phyloP scores from a whole-genome alignment of 2,113 vertebrate species.

The Daubentonia madagascariensis region DNA sequence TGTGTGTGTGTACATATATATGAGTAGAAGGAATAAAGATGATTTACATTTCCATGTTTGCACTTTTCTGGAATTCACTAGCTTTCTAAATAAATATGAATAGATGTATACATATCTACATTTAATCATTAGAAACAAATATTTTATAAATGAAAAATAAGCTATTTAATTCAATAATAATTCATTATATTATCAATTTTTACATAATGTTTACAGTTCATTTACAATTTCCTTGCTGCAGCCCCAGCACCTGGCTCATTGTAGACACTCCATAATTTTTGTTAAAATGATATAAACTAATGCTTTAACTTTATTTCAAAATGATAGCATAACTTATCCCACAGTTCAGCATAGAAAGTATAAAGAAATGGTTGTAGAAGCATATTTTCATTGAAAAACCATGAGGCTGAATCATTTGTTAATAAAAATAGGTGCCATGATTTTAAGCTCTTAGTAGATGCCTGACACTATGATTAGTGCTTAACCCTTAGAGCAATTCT shows the following conservation, averaged over 20 bases:
- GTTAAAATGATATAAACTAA: neutral
- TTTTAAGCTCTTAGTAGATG: neutral
- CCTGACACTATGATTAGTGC: neutral
- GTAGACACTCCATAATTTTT: neutral
- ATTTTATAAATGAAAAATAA: neutral
- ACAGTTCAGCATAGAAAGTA: neutral
- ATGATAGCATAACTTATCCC: neutral
- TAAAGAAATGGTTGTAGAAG: neutral
- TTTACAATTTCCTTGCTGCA: neutral
- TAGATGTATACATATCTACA: neutral
- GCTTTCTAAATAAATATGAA: neutral
- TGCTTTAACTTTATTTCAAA: neutral
- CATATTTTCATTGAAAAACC: neutral
- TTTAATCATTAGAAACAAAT: neutral
- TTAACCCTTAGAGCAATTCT: neutral
- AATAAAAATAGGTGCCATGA: neutral
- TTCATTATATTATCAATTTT: neutral
- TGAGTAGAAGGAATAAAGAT: neutral
- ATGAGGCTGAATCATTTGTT: neutral
- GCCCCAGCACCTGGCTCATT: neutral
- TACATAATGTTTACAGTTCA: neutral
- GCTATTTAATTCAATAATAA: neutral
- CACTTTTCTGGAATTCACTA: neutral
- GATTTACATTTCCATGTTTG: neutral
- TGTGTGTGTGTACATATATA: neutral